Conservation (phyloP, 1,140 invertebrate genomes). For the Brachionus plicatilis region DNA sequence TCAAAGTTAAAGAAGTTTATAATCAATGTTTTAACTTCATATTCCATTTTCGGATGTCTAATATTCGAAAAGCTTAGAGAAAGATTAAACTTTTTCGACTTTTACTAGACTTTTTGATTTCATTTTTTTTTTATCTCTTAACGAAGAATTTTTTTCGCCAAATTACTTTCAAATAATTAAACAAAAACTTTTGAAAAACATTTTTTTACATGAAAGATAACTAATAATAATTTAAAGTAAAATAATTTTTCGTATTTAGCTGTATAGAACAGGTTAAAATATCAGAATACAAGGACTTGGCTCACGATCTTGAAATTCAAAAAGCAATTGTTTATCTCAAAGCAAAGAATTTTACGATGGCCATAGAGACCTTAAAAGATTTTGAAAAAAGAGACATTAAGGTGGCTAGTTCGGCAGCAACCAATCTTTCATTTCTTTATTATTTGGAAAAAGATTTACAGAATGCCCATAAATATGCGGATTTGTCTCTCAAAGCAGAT, state of each 20-base stretch:
- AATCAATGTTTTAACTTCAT: too few relatives aligned
- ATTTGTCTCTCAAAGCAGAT: slow-evolving; percentile 70
- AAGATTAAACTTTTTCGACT: too few relatives aligned
- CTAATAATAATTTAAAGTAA: not conserved
- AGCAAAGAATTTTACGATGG: slow-evolving; percentile 45
- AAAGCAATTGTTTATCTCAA: slow-evolving; percentile 78
- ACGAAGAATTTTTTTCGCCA: too few relatives aligned
- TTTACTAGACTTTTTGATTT: too few relatives aligned
- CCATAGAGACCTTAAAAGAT: slow-evolving; percentile 77
- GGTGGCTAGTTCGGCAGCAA: slow-evolving; percentile 74
- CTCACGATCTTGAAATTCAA: slow-evolving; percentile 84
- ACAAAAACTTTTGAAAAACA: too few relatives aligned
- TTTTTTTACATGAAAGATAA: not conserved
- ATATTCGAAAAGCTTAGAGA: too few relatives aligned
- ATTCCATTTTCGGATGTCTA: too few relatives aligned
- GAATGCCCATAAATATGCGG: slow-evolving; percentile 69
- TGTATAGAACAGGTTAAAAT: slow-evolving; percentile 65
- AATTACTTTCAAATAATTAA: too few relatives aligned
- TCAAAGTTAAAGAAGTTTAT: too few relatives aligned
- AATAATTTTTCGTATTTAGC: slow-evolving; percentile 43
- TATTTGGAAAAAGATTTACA: slow-evolving; percentile 72
- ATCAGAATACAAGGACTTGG: slow-evolving; percentile 70
- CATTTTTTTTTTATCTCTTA: too few relatives aligned
- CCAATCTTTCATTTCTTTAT: slow-evolving; percentile 84
- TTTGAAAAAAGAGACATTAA: slow-evolving; percentile 79